Evolutionary conservation across 2,888 invertebrate species (phyloP), one percentile per base, ranked within the genome.

Genomic region (Argyra leucocephala): DNA sequence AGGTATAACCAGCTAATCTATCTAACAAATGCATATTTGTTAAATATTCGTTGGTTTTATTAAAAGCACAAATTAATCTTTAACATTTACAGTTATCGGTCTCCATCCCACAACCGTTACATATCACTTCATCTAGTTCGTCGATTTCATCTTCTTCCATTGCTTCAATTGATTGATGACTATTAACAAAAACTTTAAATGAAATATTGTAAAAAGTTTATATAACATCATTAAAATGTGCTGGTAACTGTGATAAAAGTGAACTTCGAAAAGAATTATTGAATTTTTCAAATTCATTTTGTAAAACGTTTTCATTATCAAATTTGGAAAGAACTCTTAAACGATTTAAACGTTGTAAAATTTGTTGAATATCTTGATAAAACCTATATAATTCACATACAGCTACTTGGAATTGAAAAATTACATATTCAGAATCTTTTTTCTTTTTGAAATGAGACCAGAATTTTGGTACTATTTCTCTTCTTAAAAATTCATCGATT

Each of bases 1-100:
- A 81, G 1, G 92, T 88, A 76, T 91, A 90, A 0, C 93, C 93
- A 3, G 92, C 88, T 48, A 96, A 79, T 71, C 91, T 85, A 76
- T 95, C 94, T 63, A 94, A 78, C 62, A 95, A 79, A 67, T 88
- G 88, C 72, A 95, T 80, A 74, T 89, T 86, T 71, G 88, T 84
- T n/a, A 93, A 80, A 76, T 86, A 88, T 77, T 84, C 83, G 75
- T 94, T 94, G 3, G 89, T 88, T 70, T 88, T 86, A 76, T 86
- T 84, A 72, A 90, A 90, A 67, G 84, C 82, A 68, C 83, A 80
- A 22, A 86, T 81, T 62, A 86, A 82, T 36, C 81, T 76, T 69
- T 83, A 80, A 73, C 87, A 87, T 21, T 81, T 80, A 73, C 89
- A 89, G 65, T 78, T 77, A 15, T 82, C 82, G 18, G 81, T 72